phyloP scores from a whole-genome alignment of 2,113 vertebrate species.

The Anoura caudifer region DNA sequence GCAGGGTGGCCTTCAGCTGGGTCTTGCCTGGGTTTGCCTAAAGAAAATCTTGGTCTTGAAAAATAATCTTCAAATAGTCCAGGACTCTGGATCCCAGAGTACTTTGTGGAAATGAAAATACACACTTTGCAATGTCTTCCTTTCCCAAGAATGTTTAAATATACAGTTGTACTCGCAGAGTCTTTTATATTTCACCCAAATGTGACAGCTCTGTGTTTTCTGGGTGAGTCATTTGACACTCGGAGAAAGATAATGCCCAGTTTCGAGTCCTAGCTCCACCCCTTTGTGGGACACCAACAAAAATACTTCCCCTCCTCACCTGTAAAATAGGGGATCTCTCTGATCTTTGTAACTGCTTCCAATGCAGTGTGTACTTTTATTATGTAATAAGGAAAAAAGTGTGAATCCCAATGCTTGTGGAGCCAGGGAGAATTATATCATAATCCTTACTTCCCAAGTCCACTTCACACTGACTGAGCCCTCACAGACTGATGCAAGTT shows the following conservation, averaged over 20 bases:
- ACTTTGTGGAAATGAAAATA: slow-evolving; percentile 46
- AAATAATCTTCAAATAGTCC: not conserved
- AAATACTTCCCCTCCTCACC: not conserved
- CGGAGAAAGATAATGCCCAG: not conserved
- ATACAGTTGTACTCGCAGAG: slow-evolving; percentile 4
- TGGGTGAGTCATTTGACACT: not conserved
- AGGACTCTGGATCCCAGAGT: not conserved
- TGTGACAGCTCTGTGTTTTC: not conserved
- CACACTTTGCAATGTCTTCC: not conserved
- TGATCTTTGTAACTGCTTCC: not conserved
- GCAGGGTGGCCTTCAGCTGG: not conserved
- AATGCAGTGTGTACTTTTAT: not conserved
- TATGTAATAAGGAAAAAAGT: not conserved
- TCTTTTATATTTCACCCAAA: slow-evolving; percentile 27
- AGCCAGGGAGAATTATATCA: no score
- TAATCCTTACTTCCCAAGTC: not conserved
- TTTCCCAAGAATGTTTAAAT: slow-evolving; percentile 33
- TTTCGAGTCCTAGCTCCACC: not conserved
- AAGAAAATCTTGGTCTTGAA: not conserved
- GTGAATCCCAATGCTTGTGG: not conserved
- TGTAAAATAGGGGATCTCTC: not conserved
- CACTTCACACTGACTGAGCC: not conserved
- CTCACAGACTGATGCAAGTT: not conserved
- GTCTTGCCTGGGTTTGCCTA: not conserved
- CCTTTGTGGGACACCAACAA: not conserved